These are phyloP conservation scores for Phataginus tetradactyla DNA, from an alignment of 2,797 vertebrate genomes.

Conservation along the genomic window DNA sequence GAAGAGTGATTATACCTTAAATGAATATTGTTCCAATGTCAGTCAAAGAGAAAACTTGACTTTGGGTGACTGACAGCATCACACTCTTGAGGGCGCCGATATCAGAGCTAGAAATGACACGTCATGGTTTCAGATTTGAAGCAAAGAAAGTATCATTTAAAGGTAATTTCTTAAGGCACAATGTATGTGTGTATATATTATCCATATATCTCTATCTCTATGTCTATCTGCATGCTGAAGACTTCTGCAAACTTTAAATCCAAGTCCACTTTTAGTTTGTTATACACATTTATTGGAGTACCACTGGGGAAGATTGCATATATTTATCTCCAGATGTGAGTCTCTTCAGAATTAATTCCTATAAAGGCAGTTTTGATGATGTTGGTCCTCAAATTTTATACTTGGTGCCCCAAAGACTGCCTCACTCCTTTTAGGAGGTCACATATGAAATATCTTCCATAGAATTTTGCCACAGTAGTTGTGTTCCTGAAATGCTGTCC, in stretches of 20 bases:
- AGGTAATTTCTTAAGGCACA: conserved; percentile 16
- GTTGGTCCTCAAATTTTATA: conserved; percentile 75
- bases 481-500: conserved; percentile 85
- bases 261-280: conserved; percentile 32
- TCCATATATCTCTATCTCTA: too few relatives aligned
- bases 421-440: conserved; percentile 90
- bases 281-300: conserved; percentile 21
- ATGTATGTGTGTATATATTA: neutral
- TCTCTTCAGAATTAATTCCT: conserved; percentile 76
- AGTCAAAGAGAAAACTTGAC: conserved; percentile 10
- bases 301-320: conserved; percentile 6
- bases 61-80: neutral
- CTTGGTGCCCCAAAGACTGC: conserved; percentile 90
- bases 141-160: neutral
- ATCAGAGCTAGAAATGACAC: neutral
- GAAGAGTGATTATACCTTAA: conserved; percentile 46
- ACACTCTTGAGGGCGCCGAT: neutral
- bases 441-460: conserved; percentile 91
- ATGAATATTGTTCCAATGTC: conserved; percentile 6
- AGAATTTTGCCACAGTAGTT: conserved; percentile 87
- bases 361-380: conserved; percentile 81
- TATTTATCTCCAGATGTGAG: conserved; percentile 42
- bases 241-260: conserved; percentile 51
- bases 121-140: neutral
- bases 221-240: neutral